A percentile compares a stretch with the other conserved stretches of the same genome.
Evolutionary conservation across 2,113 vertebrate species (phyloP).

Genomic region (Chionis minor): DNA sequence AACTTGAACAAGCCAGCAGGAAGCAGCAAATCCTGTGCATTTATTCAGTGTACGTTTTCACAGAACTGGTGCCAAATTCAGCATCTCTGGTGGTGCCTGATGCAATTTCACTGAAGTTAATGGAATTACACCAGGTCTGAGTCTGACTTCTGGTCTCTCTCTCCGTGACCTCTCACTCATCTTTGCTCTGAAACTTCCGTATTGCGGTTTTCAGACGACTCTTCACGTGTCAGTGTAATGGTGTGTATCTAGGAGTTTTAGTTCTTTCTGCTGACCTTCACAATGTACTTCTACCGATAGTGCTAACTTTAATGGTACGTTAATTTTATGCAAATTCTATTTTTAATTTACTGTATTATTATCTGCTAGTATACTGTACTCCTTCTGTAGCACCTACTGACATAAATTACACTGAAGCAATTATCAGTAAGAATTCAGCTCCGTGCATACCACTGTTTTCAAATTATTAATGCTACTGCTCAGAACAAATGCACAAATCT

Average conservation of each 20-base stretch:
- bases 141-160: background rate
- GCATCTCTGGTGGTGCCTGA: background rate
- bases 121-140: background rate
- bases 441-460: background rate
- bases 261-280: background rate
- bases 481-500: background rate
- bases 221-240: accelerated
- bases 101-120: conserved; percentile 23
- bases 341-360: background rate
- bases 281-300: background rate
- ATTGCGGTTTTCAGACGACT: background rate
- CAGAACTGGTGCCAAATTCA: background rate
- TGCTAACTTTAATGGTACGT: background rate
- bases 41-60: background rate
- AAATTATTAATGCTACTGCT: background rate
- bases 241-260: background rate
- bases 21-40: background rate
- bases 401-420: background rate
- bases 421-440: background rate
- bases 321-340: background rate
- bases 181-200: background rate
- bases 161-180: background rate
- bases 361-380: background rate
- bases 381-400: background rate
- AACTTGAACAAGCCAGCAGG: background rate